phyloP scores from a whole-genome alignment of 2,888 invertebrate species.

The Pecten maximus region DNA sequence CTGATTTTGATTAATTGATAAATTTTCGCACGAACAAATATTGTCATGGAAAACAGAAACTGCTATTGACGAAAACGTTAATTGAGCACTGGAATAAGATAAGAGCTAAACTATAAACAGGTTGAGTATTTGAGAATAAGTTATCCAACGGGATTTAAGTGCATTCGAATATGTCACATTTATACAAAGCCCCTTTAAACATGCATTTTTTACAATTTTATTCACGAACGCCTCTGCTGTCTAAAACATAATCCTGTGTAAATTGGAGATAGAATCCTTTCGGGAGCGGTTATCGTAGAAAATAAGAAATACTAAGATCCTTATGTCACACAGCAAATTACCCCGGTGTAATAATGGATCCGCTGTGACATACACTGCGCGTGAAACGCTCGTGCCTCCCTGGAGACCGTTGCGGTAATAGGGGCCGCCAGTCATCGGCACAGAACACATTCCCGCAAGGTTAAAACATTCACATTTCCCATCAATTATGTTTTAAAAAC shows the following conservation, averaged over 20 bases:
- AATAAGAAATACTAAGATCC: neutral
- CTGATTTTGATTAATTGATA: too few species aligned
- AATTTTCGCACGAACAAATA: too few species aligned
- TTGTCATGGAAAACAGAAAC: too few species aligned
- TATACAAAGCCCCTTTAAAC: too few species aligned
- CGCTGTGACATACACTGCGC: neutral
- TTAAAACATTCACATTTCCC: neutral
- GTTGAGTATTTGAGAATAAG: too few species aligned
- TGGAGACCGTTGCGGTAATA: neutral
- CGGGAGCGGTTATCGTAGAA: neutral
- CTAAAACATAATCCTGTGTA: neutral
- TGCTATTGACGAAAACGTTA: too few species aligned
- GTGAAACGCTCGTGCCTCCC: neutral
- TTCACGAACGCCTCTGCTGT: neutral
- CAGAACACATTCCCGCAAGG: neutral
- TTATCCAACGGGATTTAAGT: too few species aligned
- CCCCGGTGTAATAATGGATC: neutral
- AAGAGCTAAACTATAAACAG: too few species aligned
- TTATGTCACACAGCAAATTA: neutral
- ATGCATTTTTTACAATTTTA: neutral
- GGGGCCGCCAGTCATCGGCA: neutral
- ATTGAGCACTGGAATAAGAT: too few species aligned
- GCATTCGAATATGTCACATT: too few species aligned
- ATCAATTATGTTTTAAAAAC: neutral
- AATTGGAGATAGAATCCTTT: neutral